Conservation (phyloP, 1,140 invertebrate genomes). For the Druon quercuslanigerum region DNA sequence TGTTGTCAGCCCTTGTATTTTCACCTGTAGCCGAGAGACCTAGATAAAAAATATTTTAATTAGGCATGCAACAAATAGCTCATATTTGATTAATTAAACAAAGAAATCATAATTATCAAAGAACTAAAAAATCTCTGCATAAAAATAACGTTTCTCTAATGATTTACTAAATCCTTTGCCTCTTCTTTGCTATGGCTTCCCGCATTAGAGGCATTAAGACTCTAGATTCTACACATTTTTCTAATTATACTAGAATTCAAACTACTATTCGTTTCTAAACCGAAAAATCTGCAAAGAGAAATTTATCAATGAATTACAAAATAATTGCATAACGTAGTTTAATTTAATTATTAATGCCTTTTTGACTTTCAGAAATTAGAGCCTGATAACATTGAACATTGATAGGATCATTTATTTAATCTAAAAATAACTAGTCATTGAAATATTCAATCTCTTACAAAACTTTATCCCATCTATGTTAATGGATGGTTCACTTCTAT, state of each 20-base stretch:
- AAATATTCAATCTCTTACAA: conserved; percentile 40
- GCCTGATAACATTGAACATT: too few species aligned
- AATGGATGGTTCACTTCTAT: conserved; percentile 51
- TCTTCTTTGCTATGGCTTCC: conserved; percentile 49
- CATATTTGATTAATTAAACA: background rate
- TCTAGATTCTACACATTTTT: conserved; percentile 33
- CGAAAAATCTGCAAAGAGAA: too few species aligned
- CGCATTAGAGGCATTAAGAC: conserved; percentile 43
- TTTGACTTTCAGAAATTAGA: too few species aligned
- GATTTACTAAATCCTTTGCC: background rate
- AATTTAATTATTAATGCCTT: too few species aligned
- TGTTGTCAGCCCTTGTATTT: conserved; percentile 67
- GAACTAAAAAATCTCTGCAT: conserved; percentile 15
- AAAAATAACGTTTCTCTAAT: background rate
- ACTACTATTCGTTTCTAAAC: too few species aligned
- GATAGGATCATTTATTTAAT: too few species aligned
- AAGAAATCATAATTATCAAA: background rate
- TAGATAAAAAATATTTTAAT: conserved; percentile 41
- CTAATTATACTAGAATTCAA: conserved; percentile 4
- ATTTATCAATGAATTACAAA: too few species aligned
- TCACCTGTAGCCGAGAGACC: conserved; percentile 66
- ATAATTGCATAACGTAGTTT: too few species aligned
- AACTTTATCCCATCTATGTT: conserved; percentile 2
- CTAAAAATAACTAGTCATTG: conserved; percentile 6
- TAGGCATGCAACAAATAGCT: background rate